A percentile compares a stretch with the other conserved stretches of the same genome.
Conservation (phyloP, 2,888 invertebrate genomes). For the Sarcophaga rosellei region DNA sequence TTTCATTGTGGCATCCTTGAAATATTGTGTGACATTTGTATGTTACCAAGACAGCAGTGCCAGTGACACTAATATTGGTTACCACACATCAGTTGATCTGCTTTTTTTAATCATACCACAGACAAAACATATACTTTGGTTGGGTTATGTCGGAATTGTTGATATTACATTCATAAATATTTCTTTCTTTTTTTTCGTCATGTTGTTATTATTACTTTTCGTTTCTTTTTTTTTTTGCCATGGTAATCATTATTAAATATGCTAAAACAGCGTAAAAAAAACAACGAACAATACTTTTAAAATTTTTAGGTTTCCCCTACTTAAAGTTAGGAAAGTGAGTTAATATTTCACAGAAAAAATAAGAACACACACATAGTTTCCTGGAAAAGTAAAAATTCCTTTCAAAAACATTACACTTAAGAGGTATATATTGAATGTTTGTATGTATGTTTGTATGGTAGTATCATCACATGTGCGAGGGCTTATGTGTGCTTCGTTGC, state of each 20-base stretch:
- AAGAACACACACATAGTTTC: too few species aligned
- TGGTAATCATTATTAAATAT: slow-evolving; percentile 48
- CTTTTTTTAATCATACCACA: not conserved
- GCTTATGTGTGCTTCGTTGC: too few species aligned
- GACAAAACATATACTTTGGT: not conserved
- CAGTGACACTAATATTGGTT: not conserved
- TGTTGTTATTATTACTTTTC: slow-evolving; percentile 24
- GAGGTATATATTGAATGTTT: not conserved
- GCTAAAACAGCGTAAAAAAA: slow-evolving; percentile 37
- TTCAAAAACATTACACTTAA: not conserved
- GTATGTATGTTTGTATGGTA: not conserved
- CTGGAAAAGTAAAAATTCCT: not conserved
- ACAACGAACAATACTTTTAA: not conserved
- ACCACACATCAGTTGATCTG: not conserved
- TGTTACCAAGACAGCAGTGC: not conserved
- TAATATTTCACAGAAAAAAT: too few species aligned
- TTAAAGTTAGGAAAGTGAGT: not conserved
- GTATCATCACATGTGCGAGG: not conserved
- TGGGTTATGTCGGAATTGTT: slow-evolving; percentile 9
- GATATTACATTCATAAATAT: not conserved
- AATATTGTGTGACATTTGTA: not conserved
- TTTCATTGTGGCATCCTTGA: not conserved
- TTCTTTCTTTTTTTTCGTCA: not conserved
- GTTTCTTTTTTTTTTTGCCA: slow-evolving; percentile 34
- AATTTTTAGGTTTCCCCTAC: not conserved